Base-by-base conservation (phyloP, 1,140 invertebrate species). In the Musca vetustissima region DNA sequence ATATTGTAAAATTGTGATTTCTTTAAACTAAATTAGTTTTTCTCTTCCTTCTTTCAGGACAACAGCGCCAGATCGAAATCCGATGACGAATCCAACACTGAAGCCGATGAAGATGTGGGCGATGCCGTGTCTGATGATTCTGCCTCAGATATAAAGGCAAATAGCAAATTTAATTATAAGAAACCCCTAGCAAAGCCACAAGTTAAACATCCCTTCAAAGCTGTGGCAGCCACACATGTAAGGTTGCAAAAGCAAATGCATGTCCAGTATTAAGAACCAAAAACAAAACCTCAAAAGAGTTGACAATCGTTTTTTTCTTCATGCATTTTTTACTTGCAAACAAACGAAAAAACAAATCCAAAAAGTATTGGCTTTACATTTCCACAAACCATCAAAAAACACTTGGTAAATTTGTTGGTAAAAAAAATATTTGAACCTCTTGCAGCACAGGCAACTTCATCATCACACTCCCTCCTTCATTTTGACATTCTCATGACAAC, bases 241-340 rank as follows among this genome's bases (percentile, higher is more conserved):
- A 76, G 78, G 67, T 70, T 78, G 70, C 78, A 80, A 71, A 75
- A 75, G 72, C 75, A 80, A 74, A 75, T 80, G 48, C 76, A 79
- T 73, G 78, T 80, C 73, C 77, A 77, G 19, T 75, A 75, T 69
- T 66, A 69, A 69, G 28, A 50, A n/a, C n/a, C n/a, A n/a, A n/a
- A n/a, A n/a, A n/a, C n/a, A n/a, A n/a, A n/a, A n/a, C n/a, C n/a
- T n/a, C 49, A 47, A 55, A 53, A 7, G 36, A 68, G 22, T 50
- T 64, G 28, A 49, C 24, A 25, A 22, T 22, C 28, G 24, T 50
- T 49, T 64, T n/a, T n/a, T n/a, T n/a, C n/a, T 19, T 19, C 4
- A 65, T 17, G 47, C 24, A 64, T 50, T 19, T 59, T 48, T 28
- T 43, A 32, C 28, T 13, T 13, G 13, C 6, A 43, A 43, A 13